Evolutionary conservation across 2,797 vertebrate genomes (phyloP), one percentile per base, ranked within the genome.

Genomic region (Holocentrus rufus): DNA sequence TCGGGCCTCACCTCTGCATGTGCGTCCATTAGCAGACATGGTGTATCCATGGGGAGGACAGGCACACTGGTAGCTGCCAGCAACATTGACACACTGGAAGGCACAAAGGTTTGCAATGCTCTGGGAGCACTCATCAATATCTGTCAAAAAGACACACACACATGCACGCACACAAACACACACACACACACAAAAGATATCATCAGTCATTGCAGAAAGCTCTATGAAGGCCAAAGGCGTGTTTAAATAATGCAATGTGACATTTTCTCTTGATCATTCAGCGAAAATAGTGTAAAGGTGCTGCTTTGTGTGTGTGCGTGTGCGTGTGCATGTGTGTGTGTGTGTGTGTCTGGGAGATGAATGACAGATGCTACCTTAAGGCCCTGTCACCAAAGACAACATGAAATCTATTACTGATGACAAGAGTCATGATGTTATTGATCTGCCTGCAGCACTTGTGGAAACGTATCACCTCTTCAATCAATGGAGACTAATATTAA

Each of bases 61-160:
- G 1, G 95, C 93, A 7, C 97, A 99, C 77, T 94, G 93, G 78
- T 98, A 99, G 87, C 97, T 99, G 49, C 97, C 97, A 0, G 93
- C 94, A 8, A 95, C 90, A 0, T 99, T 99, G n/a, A 97, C 39
- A 0, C 97, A 99, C 90, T 95, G 92, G 92, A 98, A 99, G 20
- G 94, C 90, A 67, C 97, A 99, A 30, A 97, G 93, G 74, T 95
- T 95, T 67, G 95, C 92, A 0, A 95, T 93, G 18, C 94, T 96
- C 86, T 96, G 96, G 0, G 94, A 87, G 52, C 97, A 99, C 84
- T 99, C 97, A 1, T 99, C 95, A 0, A 98, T 96, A 90, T 99
- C 97, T 99, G 92, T 44, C 27, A 1, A 59, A 60, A 6, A 47
- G 23, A 69, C 8, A 56, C 0, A 66, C 7, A 58, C 15, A 63